Conservation (phyloP, 2,888 invertebrate species). For the Nebria salina region DNA sequence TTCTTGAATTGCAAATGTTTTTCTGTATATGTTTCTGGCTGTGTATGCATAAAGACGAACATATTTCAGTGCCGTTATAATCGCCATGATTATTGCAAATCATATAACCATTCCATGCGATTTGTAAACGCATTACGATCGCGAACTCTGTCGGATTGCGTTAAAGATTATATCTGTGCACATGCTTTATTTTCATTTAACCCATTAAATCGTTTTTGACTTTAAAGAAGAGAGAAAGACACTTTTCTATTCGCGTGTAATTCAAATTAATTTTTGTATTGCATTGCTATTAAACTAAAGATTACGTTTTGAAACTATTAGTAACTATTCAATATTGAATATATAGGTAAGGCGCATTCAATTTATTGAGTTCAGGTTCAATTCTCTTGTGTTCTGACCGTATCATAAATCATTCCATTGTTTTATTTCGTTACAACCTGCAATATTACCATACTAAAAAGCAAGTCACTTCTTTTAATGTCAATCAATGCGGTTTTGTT, state of each 20-base stretch:
- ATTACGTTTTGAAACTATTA: too few relatives aligned
- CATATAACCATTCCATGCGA: constrained; percentile 28
- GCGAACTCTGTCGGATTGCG: constrained; percentile 8
- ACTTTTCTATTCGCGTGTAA: too few relatives aligned
- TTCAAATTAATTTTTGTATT: too few relatives aligned
- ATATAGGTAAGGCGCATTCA: neutral
- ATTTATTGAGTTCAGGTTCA: neutral
- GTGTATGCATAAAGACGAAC: constrained; percentile 2
- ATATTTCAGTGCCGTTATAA: constrained; percentile 41
- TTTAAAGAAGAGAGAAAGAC: too few relatives aligned
- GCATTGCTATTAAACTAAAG: too few relatives aligned
- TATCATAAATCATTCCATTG: neutral
- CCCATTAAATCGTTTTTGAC: neutral
- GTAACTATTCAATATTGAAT: too few relatives aligned
- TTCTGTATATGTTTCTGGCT: neutral
- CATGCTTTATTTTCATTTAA: neutral
- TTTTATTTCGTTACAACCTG: neutral
- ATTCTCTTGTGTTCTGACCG: neutral
- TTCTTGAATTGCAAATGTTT: neutral
- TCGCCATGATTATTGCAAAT: constrained; percentile 45
- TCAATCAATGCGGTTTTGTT: neutral
- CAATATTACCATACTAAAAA: neutral
- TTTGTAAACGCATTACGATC: constrained; percentile 37
- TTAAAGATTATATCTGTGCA: neutral
- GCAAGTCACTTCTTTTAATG: neutral